Base-by-base conservation (phyloP, 1,140 invertebrate genomes). In the Dendroctonus ponderosae region DNA sequence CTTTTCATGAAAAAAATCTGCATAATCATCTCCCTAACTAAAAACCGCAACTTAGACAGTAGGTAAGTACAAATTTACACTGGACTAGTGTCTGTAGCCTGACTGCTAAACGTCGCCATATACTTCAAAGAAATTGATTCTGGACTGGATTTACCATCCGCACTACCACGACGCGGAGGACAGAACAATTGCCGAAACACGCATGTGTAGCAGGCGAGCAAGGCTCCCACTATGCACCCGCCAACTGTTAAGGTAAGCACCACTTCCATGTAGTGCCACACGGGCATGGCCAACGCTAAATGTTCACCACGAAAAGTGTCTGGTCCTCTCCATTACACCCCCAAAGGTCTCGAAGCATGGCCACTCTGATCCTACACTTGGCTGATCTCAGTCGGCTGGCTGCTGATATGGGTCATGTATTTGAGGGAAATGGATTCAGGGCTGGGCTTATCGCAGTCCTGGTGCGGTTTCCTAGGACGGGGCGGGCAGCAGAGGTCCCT, bases 361-460 rank as follows among this genome's bases (percentile, higher is more conserved):
- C 5, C 43, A 64, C 15, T 43, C 26, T 26, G 26, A 26, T 3
- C 26, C 26, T 61, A 69, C 38, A 69, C 67, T 69, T 60, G 54
- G 53, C 69, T 70, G 26, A 59, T 67, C n/a, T 70, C 69, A 6
- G 69, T 70, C 7, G 69, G 69, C 14, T 67, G 65, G 42, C 68
- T 70, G 38, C 64, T 67, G n/a, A 70, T 37, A 48, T 70, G 65
- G 5, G 60, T 70, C 42, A 70, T 51, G 37, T 64, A 68, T 43
- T 68, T 70, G 40, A 70, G 14, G n/a, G 69, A 67, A 37, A 67
- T 65, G 6, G 69, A 70, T 50, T 70, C 69, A 5, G 60, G 50
- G n/a, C 66, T 70, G 5, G 51, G 49, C 49, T 59, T 66, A 37
- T 41, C 44, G 15, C 48, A 51, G 39, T 51, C 44, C 38, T 53